A percentile compares a stretch with the other conserved stretches of the same genome.
Evolutionary conservation across 2,888 invertebrate genomes (phyloP).

Genomic region (Achlya flavicornis): DNA sequence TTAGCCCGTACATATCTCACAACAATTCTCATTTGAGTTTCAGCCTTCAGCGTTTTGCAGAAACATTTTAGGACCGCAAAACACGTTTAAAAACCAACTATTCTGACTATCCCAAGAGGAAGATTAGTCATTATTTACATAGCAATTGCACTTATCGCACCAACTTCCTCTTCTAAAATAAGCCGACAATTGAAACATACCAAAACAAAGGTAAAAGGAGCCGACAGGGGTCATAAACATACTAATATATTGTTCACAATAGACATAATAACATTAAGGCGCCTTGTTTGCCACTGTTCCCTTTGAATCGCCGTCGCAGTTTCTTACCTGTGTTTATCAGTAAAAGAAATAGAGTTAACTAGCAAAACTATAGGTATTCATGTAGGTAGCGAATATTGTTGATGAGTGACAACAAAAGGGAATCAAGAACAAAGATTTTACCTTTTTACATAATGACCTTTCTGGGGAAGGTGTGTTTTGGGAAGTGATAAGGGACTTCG

Average conservation of each 20-base stretch:
- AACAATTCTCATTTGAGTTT: too few species aligned
- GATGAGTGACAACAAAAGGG: not conserved
- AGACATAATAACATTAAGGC: conserved; percentile 64
- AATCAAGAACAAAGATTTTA: not conserved
- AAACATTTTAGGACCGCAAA: not conserved
- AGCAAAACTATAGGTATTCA: not conserved
- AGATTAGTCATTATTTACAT: conserved; percentile 26
- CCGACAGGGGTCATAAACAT: conserved; percentile 53
- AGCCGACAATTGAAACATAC: conserved; percentile 42
- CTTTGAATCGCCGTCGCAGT: conserved; percentile 54
- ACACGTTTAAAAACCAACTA: not conserved
- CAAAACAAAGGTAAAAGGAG: conserved; percentile 54
- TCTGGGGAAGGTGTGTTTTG: not conserved
- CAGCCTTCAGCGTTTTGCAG: not conserved
- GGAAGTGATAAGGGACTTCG: not conserved
- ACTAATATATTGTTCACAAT: conserved; percentile 59
- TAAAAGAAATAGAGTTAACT: conserved; percentile 14
- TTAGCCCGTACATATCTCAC: too few species aligned
- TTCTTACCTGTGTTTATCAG: conserved; percentile 15
- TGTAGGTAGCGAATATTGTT: not conserved
- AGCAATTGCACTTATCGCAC: conserved; percentile 29
- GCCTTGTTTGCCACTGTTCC: conserved; percentile 69
- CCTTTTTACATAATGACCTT: not conserved
- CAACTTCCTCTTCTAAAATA: conserved; percentile 44
- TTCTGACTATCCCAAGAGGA: conserved; percentile 8